A percentile compares a stretch with the other conserved stretches of the same genome.
Conservation (phyloP, 2,113 vertebrate species). For the Otus sunia region DNA sequence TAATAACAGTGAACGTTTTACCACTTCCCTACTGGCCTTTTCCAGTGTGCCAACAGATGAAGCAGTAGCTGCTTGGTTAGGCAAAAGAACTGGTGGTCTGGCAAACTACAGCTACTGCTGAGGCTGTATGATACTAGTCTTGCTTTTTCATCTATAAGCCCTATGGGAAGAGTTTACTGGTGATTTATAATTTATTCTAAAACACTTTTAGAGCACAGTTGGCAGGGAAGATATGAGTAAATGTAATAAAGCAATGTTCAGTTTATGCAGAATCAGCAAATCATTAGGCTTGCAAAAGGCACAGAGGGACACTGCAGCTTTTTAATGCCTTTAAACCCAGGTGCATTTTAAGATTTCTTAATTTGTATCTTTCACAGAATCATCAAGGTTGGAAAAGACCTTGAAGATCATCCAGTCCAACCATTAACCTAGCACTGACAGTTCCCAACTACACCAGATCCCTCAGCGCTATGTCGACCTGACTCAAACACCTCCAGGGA, state of each 20-base stretch:
- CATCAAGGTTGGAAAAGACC: too few relatives aligned
- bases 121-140: not conserved
- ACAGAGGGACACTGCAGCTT: not conserved
- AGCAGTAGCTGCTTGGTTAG: not conserved
- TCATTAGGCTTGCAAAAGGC: not conserved
- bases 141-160: not conserved
- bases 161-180: not conserved
- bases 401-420: too few relatives aligned
- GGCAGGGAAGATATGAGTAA: accelerated
- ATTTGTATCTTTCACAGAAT: not conserved
- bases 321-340: not conserved
- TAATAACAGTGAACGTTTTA: not conserved
- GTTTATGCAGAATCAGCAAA: not conserved
- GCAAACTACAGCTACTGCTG: not conserved
- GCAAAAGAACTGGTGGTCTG: not conserved
- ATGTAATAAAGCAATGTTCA: not conserved
- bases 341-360: not conserved
- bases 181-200: not conserved
- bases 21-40: not conserved
- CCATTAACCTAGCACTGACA: too few relatives aligned
- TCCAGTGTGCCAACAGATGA: not conserved
- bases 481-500: too few relatives aligned
- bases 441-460: too few relatives aligned
- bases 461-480: too few relatives aligned
- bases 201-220: not conserved